Percentiles rank a stretch among this genome's conserved stretches.
Conservation (phyloP, 2,797 vertebrate species). For the Enteromius argenteus region DNA sequence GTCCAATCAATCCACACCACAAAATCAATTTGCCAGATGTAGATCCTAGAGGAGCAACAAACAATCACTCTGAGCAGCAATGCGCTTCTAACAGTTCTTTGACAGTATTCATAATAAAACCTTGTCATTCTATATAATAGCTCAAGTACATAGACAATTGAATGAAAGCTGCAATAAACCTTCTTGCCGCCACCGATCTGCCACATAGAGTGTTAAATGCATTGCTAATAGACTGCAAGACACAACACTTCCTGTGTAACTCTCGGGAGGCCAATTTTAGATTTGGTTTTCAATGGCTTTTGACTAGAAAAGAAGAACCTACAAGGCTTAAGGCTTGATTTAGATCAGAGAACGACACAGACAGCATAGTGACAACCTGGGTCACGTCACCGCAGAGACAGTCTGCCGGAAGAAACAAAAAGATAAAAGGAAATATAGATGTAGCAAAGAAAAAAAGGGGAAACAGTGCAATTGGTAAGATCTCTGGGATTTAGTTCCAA, state of each 20-base stretch:
- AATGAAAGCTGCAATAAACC: slow-evolving; percentile 21
- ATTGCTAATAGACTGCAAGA: slow-evolving; percentile 31
- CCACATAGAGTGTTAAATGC: slow-evolving; percentile 24
- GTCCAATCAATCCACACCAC: slow-evolving; percentile 1
- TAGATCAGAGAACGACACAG: slow-evolving; percentile 35
- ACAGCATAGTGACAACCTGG: slow-evolving; percentile 28
- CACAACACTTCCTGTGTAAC: slow-evolving; percentile 19
- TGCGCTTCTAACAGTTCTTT: neutral
- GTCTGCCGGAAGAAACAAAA: neutral
- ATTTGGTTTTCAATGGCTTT: slow-evolving; percentile 40
- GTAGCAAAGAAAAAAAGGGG: neutral
- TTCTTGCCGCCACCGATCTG: neutral
- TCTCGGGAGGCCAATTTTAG: slow-evolving; percentile 30
- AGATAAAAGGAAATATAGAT: slow-evolving; percentile 32
- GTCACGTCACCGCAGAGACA: slow-evolving; percentile 19
- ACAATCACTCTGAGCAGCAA: neutral
- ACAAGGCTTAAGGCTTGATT: slow-evolving; percentile 13
- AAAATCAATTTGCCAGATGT: slow-evolving; percentile 23
- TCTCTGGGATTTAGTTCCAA: slow-evolving; percentile 1
- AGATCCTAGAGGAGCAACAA: slow-evolving; percentile 20
- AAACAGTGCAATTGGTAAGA: neutral
- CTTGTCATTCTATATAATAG: neutral
- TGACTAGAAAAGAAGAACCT: slow-evolving; percentile 13
- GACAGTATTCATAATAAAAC: slow-evolving; percentile 11
- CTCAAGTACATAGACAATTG: neutral